Percentiles rank a stretch among this genome's conserved stretches.
phyloP scores from a whole-genome alignment of 1,140 invertebrate genomes.

The Trinorchestia longiramus region DNA sequence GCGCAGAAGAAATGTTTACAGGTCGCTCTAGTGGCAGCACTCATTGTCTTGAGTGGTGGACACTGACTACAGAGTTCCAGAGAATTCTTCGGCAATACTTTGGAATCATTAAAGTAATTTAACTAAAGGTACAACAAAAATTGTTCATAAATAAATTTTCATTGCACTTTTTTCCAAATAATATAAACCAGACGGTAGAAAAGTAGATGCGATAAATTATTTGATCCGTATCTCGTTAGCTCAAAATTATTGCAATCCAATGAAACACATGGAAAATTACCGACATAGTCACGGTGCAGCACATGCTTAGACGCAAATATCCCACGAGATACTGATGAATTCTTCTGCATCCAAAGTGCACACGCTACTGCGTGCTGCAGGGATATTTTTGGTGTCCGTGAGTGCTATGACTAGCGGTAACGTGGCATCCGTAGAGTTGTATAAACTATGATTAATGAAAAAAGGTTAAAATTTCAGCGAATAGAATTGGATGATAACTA shows the following conservation, averaged over 20 bases:
- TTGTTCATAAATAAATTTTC: too few relatives aligned
- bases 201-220: too few relatives aligned
- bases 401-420: too few relatives aligned
- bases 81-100: neutral
- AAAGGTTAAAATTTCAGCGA: neutral
- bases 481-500: neutral
- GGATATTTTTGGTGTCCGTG: too few relatives aligned
- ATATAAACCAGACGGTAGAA: too few relatives aligned
- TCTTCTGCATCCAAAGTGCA: neutral
- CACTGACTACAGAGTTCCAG: neutral
- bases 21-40: neutral
- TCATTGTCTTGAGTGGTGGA: neutral
- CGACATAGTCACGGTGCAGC: too few relatives aligned
- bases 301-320: neutral
- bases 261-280: neutral
- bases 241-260: neutral
- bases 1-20: neutral
- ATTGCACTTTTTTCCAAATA: too few relatives aligned
- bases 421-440: neutral
- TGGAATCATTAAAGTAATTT: neutral
- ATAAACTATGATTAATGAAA: neutral
- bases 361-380: neutral
- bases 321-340: neutral
- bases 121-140: neutral
- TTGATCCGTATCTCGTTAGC: neutral